A percentile compares a stretch with the other conserved stretches of the same genome.
Conservation (phyloP, 2,888 invertebrate genomes). For the Phytoseiulus persimilis region DNA sequence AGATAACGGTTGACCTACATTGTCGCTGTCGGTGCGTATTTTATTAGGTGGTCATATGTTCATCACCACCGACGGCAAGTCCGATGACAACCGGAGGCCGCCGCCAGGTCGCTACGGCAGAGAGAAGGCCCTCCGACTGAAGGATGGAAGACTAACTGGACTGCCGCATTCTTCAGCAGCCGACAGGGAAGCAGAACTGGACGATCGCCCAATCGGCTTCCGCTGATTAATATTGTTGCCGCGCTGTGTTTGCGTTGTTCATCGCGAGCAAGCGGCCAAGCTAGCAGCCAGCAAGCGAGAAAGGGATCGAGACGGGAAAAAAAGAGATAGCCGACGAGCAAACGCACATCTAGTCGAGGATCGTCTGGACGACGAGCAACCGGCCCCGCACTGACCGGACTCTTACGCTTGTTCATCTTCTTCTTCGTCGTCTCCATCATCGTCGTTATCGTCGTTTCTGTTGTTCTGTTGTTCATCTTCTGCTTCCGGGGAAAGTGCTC, state of each 20-base stretch:
- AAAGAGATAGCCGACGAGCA: background rate
- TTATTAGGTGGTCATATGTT: background rate
- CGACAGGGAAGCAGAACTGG: background rate
- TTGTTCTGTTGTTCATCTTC: background rate
- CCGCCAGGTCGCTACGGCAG: background rate
- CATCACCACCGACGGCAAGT: background rate
- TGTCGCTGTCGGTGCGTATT: background rate
- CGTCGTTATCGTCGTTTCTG: background rate
- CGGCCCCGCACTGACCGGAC: background rate
- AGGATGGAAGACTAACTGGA: background rate
- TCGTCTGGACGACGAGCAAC: background rate
- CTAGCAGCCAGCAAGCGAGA: background rate
- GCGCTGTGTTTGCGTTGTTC: background rate
- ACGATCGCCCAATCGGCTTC: background rate
- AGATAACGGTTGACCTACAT: background rate
- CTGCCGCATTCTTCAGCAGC: background rate
- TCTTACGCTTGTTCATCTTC: background rate
- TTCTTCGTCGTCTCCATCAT: background rate
- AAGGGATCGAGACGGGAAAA: too few relatives aligned
- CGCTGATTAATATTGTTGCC: slow-evolving; percentile 5
- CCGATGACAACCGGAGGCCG: background rate
- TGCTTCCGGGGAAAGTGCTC: background rate
- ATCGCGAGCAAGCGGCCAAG: background rate
- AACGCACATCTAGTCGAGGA: background rate
- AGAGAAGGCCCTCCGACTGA: background rate